These are phyloP conservation scores for Neotoma lepida DNA, from an alignment of 2,113 vertebrate genomes.

Conservation along the genomic window DNA sequence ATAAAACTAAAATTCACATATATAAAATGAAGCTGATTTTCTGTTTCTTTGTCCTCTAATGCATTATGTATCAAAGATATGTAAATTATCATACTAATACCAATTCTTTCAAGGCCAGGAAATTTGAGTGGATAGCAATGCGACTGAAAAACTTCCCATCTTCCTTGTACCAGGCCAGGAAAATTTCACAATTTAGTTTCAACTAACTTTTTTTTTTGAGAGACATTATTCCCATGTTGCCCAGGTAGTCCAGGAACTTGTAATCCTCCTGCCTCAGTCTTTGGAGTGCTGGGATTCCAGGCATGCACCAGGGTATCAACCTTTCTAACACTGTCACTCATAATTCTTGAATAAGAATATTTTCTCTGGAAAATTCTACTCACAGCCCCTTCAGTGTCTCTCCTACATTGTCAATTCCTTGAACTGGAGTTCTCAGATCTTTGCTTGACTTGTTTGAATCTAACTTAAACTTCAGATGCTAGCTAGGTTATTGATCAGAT, in stretches of 20 bases:
- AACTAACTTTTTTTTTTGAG: neutral
- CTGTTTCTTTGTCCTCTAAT: constrained; percentile 48
- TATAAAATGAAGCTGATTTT: constrained; percentile 60
- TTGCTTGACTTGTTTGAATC: neutral
- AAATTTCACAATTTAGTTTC: neutral
- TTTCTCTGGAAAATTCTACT: neutral
- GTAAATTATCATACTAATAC: constrained; percentile 44
- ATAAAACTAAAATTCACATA: constrained; percentile 59
- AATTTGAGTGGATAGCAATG: neutral
- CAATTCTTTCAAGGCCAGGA: constrained; percentile 52
- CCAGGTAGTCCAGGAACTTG: neutral
- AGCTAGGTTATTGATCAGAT: neutral
- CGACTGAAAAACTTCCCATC: neutral
- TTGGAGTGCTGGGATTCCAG: neutral
- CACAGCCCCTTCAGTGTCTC: neutral
- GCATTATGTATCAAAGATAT: constrained; percentile 15
- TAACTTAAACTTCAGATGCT: neutral
- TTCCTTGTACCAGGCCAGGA: neutral
- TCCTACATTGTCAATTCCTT: neutral
- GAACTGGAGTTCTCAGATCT: neutral
- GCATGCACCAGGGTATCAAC: neutral
- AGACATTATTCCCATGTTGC: neutral
- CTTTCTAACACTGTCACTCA: neutral
- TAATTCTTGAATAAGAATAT: neutral
- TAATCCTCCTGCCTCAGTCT: neutral